These are phyloP conservation scores for cat (Felis catus) DNA, from an alignment of 2,113 vertebrate genomes.

Conservation along the genomic window F.catus_Fca126_mat1.0 CM031424.1:18090501-18091000, in stretches of 20 bases:
- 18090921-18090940: too few relatives aligned
- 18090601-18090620: neutral
- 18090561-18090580: neutral
- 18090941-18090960: too few relatives aligned
- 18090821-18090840: neutral
- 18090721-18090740: neutral
- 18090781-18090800: neutral
- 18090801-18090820: neutral
- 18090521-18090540: neutral
- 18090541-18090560: neutral
- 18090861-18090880: too few relatives aligned
- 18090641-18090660: neutral
- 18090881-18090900: too few relatives aligned
- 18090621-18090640: neutral
- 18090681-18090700: neutral
- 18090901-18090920: too few relatives aligned
- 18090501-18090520: neutral
- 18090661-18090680: neutral
- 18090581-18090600: neutral
- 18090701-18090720: neutral
- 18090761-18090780: neutral
- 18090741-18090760: neutral
- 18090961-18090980: too few relatives aligned
- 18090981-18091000: too few relatives aligned
- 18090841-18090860: too few relatives aligned